These are phyloP conservation scores for Lysandra bellargus DNA, from an alignment of 2,888 invertebrate species.

Conservation along the genomic window DNA sequence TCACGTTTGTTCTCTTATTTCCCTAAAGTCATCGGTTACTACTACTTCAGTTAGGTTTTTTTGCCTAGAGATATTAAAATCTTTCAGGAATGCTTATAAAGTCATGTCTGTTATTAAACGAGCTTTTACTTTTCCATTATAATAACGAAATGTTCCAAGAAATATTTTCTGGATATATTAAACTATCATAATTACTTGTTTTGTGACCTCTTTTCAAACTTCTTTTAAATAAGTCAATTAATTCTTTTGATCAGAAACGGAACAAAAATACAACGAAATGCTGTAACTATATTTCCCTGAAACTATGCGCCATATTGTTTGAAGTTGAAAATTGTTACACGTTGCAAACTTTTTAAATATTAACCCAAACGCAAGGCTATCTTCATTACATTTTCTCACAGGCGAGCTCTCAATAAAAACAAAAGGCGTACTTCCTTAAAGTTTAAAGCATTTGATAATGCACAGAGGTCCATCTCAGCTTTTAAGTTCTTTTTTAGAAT, in stretches of 20 bases:
- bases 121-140: background rate
- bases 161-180: background rate
- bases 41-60: too few relatives aligned
- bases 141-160: background rate
- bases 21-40: too few relatives aligned
- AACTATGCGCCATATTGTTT: background rate
- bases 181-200: background rate
- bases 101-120: background rate
- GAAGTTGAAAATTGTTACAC: background rate
- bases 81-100: too few relatives aligned
- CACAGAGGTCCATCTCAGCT: background rate
- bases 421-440: background rate
- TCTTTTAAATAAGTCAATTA: background rate
- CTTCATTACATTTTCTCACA: slow-evolving; percentile 10
- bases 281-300: background rate
- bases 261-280: background rate
- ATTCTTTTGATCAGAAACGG: background rate
- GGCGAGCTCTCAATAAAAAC: slow-evolving; percentile 20
- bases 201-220: background rate
- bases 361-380: background rate
- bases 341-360: slow-evolving; percentile 7
- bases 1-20: too few relatives aligned
- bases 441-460: background rate
- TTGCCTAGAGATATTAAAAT: too few relatives aligned
- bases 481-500: background rate